Evolutionary conservation across 2,113 vertebrate genomes (phyloP), one percentile per base, ranked within the genome.

Genomic region (Saccopteryx bilineata): DNA sequence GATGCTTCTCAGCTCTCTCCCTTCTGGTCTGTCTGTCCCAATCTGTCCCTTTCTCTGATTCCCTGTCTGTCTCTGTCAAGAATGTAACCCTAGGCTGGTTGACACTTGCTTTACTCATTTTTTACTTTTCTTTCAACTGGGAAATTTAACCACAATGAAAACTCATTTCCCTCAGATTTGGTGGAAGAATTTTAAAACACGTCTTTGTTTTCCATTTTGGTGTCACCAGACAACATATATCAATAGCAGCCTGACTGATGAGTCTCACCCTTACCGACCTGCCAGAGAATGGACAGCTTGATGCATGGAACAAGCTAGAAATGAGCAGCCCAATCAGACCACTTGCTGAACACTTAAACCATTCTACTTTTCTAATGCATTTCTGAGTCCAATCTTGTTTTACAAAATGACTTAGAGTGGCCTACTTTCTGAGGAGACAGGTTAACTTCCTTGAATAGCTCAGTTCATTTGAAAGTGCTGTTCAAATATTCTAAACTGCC

Each of bases 401-500:
- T 87, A 90, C 61, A 91, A 97, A 98, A 85, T 90, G 21, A 7
- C 9, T 97, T 96, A 92, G 79, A 94, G 19, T 95, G 66, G 31
- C 69, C 60, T 69, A 96, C 18, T 46, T 98, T 97, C 92, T 54
- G 26, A 97, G 92, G 18, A 97, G 52, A 93, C 18, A 52, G 69
- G 71, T 97, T 97, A 96, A 96, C 39, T 95, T 94, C 90, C 78
- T 18, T 84, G 91, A 97, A 96, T 94, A 98, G 28, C 78, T 97
- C 33, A 2, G 26, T 93, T 98, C 82, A 88, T 98, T 98, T 95
- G 90, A 96, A 98, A 97, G n/a, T 89, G 33, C 96, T 97, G 17
- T 97, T 98, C 93, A 98, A 93, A 85, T 98, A 98, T 98, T 97
- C 96, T 92, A 87, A 97, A 94, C 96, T 96, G 93, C 87, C 96